Percentiles rank a stretch among this genome's conserved stretches.
phyloP scores from a whole-genome alignment of 2,113 vertebrate genomes.

The Lynx canadensis region DNA sequence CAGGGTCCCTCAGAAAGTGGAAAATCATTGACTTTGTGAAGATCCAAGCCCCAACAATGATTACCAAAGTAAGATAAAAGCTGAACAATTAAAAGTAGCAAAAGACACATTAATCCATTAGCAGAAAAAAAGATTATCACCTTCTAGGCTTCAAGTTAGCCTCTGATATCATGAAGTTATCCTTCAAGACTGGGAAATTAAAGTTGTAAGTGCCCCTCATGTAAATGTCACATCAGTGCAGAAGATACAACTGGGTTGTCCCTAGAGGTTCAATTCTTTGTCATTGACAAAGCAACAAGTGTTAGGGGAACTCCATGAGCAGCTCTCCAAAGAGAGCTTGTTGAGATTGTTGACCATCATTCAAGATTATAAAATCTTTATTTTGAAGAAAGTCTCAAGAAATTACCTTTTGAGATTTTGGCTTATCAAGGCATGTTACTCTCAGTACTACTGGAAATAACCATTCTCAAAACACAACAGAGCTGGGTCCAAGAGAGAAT shows the following conservation, averaged over 20 bases:
- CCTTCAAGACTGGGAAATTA: constrained; percentile 52
- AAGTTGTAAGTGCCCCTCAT: neutral
- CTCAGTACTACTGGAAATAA: constrained; percentile 53
- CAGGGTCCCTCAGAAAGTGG: constrained; percentile 81
- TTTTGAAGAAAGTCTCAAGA: constrained; percentile 4
- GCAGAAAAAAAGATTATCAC: constrained; percentile 67
- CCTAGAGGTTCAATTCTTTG: neutral
- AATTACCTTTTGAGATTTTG: constrained; percentile 28
- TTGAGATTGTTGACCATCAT: neutral
- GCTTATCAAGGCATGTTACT: constrained; percentile 38
- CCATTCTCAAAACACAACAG: constrained; percentile 14
- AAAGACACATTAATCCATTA: constrained; percentile 72
- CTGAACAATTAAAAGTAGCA: constrained; percentile 70
- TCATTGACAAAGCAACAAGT: neutral
- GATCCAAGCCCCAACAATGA: constrained; percentile 71
- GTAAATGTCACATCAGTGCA: neutral
- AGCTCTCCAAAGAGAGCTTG: neutral
- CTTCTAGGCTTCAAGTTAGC: constrained; percentile 66
- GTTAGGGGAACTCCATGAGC: neutral
- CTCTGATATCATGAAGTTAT: constrained; percentile 84
- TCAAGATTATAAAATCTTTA: neutral
- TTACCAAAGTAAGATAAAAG: constrained; percentile 74
- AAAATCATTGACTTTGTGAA: constrained; percentile 85
- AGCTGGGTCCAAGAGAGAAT: neutral
- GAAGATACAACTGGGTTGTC: neutral